Evolutionary conservation across 2,113 vertebrate species (phyloP), one percentile per base, ranked within the genome.

Genomic region (Chlamydotis undulata): DNA sequence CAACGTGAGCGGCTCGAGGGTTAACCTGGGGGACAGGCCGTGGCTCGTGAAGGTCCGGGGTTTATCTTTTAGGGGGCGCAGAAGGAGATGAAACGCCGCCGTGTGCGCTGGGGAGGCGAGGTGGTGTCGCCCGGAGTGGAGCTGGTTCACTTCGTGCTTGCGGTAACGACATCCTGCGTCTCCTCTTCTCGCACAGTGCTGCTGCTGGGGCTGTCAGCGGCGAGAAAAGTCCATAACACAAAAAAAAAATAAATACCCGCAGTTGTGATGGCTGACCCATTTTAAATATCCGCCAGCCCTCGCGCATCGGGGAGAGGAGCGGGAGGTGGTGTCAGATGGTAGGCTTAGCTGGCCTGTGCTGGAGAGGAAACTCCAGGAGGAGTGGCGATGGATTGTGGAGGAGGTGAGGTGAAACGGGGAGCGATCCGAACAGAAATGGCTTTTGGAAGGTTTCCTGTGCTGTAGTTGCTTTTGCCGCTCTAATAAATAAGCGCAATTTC

Each of bases 131-230:
- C 43, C 4, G 16, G 1, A 5, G 57, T 26, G 75, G 7, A 26
- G 14, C 14, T 2, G 29, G 16, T 64, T 56, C 10, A 0, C 4
- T 60, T 64, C 9, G 0, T 49, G n/a, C 41, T 60, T 24, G 37
- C 3, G 88, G 5, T 50, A 22, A 2, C 7, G 26, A 14, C 35
- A 69, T 18, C n/a, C 47, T 4, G 10, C 7, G 7, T 41, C 22
- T 26, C 31, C 39, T 71, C 2, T 39, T 17, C 16, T 35, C 55
- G 4, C 5, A 0, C 1, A 9, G 28, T 29, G 0, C 8, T 8
- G 4, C 45, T 5, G 37, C 39, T 45, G 60, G n/a, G 41, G 52
- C 53, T 69, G 35, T 37, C 33, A 15, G 59, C 17, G 2, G 12
- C 3, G 52, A 49, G 65, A 10, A 19, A 12, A 45, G 57, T 19